Conservation (phyloP, 2,113 vertebrate species). For the Haplochromis vanheusdeni region DNA sequence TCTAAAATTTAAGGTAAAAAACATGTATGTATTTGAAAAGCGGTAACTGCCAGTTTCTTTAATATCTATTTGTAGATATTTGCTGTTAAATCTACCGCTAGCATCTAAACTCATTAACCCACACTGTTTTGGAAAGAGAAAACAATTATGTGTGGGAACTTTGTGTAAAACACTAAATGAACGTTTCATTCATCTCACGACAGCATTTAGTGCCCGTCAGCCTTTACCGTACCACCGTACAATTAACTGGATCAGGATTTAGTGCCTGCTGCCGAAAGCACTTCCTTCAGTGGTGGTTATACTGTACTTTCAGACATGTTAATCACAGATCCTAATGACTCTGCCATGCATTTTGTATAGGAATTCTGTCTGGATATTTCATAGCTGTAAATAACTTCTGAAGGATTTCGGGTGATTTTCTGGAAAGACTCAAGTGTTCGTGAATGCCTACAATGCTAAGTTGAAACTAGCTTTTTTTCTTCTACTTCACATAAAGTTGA, state of each 20-base stretch:
- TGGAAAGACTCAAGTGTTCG: constrained; percentile 37
- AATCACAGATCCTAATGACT: constrained; percentile 66
- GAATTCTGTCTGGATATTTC: constrained; percentile 38
- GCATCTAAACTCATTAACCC: constrained; percentile 28
- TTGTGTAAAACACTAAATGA: constrained; percentile 46
- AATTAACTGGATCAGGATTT: constrained; percentile 66
- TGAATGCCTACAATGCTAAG: neutral
- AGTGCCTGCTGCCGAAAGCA: constrained; percentile 63
- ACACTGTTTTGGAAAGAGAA: constrained; percentile 16
- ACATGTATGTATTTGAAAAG: neutral
- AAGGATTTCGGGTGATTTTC: constrained; percentile 29
- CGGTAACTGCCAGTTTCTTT: neutral
- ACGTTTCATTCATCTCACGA: constrained; percentile 51
- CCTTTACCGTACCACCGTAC: constrained; percentile 43
- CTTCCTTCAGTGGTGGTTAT: constrained; percentile 47
- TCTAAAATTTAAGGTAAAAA: neutral
- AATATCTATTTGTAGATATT: neutral
- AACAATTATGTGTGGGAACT: constrained; percentile 33
- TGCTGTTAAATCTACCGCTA: neutral
- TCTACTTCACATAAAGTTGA: constrained; percentile 4
- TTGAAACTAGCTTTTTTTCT: neutral
- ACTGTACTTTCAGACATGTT: constrained; percentile 57
- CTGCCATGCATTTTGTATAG: constrained; percentile 48
- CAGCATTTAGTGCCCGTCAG: constrained; percentile 39
- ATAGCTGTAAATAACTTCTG: constrained; percentile 50